Percentiles rank a stretch among this genome's conserved stretches.
phyloP scores from a whole-genome alignment of 2,888 invertebrate species.

The Drosophila setosimentum region DNA sequence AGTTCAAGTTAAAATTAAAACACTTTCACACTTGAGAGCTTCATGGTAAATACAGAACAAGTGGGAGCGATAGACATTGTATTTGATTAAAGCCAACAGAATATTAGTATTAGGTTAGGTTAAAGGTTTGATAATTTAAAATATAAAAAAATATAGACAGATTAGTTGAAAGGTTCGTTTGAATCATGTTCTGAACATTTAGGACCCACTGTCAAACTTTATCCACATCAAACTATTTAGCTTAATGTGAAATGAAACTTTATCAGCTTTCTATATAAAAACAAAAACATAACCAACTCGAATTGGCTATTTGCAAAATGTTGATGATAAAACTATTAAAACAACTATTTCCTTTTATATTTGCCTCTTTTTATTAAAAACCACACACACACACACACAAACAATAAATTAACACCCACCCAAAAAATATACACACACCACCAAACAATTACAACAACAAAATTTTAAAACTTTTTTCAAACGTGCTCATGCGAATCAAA shows the following conservation, averaged over 20 bases:
- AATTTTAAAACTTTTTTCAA: conserved; percentile 73
- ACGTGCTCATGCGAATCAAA: conserved; percentile 64
- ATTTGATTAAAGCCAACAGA: neutral
- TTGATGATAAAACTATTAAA: conserved; percentile 79
- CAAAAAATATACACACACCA: conserved; percentile 25
- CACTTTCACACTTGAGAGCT: neutral
- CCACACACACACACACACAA: conserved; percentile 23
- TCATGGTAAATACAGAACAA: neutral
- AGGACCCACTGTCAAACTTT: conserved; percentile 5
- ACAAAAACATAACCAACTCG: conserved; percentile 19
- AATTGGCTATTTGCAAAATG: conserved; percentile 72
- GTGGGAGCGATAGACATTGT: neutral
- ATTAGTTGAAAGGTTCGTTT: too few relatives aligned
- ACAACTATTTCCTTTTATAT: conserved; percentile 79
- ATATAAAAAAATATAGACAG: neutral
- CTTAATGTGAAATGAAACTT: conserved; percentile 17
- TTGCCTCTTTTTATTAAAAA: conserved; percentile 74
- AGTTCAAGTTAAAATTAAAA: neutral
- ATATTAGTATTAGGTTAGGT: neutral
- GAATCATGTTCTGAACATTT: neutral
- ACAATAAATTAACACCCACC: conserved; percentile 8
- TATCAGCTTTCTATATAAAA: conserved; percentile 29
- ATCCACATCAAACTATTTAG: conserved; percentile 14
- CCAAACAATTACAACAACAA: conserved; percentile 47
- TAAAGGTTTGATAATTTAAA: neutral